Percentiles rank a stretch among this genome's conserved stretches.
Evolutionary conservation across 2,888 invertebrate genomes (phyloP).

Genomic region (Cephus runcator): DNA sequence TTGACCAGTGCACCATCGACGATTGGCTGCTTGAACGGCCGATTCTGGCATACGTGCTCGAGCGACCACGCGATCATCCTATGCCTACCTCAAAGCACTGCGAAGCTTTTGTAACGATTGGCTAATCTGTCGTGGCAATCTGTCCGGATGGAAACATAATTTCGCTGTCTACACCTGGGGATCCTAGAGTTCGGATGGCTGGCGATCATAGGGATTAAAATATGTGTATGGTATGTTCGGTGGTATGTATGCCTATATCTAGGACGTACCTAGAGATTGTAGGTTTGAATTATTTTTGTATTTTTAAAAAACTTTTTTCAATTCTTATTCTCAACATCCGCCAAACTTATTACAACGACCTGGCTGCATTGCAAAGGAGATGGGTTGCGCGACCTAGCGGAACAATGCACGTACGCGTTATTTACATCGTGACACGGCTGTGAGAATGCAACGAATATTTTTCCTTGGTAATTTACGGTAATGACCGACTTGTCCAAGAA

Average conservation of each 20-base stretch:
- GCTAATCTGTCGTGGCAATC: not conserved
- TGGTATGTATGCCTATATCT: not conserved
- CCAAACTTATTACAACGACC: not conserved
- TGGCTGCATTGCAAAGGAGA: not conserved
- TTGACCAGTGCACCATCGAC: not conserved
- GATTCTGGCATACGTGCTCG: not conserved
- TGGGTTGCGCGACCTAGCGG: conserved; percentile 12
- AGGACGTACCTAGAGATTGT: not conserved
- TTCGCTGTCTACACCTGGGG: not conserved
- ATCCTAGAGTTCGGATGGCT: not conserved
- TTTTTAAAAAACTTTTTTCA: not conserved
- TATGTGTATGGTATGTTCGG: not conserved
- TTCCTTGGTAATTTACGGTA: conserved; percentile 32
- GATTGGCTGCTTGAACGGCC: not conserved
- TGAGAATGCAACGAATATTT: conserved; percentile 25
- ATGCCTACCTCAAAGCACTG: not conserved
- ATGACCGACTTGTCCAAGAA: conserved; percentile 27
- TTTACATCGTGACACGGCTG: conserved; percentile 3
- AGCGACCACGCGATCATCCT: not conserved
- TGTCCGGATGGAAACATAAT: not conserved
- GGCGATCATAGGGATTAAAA: not conserved
- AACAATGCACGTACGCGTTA: conserved; percentile 15
- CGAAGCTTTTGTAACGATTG: not conserved
- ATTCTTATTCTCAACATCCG: no score
- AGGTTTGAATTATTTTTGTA: not conserved